Evolutionary conservation across 2,113 vertebrate genomes (phyloP), one percentile per base, ranked within the genome.

Genomic region (Strix aluco): DNA sequence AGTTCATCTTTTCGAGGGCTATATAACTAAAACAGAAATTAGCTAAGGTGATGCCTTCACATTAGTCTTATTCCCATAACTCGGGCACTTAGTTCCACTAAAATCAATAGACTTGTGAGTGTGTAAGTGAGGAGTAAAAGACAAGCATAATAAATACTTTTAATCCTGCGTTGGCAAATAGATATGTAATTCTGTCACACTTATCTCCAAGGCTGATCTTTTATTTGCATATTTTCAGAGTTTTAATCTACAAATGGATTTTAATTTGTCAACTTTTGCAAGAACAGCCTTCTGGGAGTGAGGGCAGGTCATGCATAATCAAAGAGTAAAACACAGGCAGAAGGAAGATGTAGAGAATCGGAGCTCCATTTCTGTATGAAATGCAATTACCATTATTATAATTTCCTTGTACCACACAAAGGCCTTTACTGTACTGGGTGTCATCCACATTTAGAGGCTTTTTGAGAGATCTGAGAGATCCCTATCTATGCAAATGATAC

Each of bases 241-340:
- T 86, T 96, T 95, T 96, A 92, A 96, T 94, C 91, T 97, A 84
- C 86, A 96, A 96, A 94, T 92, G 82, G 67, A 83, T 96, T 97
- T 97, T 90, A 96, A 97, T 95, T 96, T 98, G 90, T 96, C 58
- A 42, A 46, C 77, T 97, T 83, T 75, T 96, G 69, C 67, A 88
- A 36, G 80, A 88, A 86, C 22, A 94, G 59, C 42, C 59, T 92
- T 80, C 57, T 95, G 74, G 93, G 32, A 96, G 42, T 67, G 70
- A 66, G 83, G 32, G 70, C 66, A 95, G 91, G 81, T 92, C 85
- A 96, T 79, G 49, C 61, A 95, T 92, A 72, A 91, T 81, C 95
- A 94, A 93, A 78, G 83, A 94, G 27, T 63, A 79, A 89, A 96
- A 91, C 25, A 61, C 15, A 95, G 84, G 55, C 63, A 71, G 93